These are phyloP conservation scores for Sula dactylatra DNA, from an alignment of 2,113 vertebrate genomes.

Conservation along the genomic window DNA sequence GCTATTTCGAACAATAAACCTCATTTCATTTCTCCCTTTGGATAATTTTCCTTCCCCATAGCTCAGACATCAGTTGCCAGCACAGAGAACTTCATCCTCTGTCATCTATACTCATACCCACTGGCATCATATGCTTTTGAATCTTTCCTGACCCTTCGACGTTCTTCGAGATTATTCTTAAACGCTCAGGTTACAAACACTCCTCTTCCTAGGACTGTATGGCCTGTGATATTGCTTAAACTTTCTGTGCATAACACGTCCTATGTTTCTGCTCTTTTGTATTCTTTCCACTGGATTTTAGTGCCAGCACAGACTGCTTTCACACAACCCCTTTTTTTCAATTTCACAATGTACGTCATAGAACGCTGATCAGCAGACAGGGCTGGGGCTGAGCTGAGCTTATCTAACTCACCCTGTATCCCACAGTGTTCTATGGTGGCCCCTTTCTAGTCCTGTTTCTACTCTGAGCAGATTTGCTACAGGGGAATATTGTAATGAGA, in stretches of 20 bases:
- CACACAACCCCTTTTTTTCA: neutral
- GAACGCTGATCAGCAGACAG: neutral
- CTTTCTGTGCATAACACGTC: neutral
- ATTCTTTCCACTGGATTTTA: neutral
- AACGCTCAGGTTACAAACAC: neutral
- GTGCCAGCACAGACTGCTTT: neutral
- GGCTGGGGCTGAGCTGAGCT: neutral
- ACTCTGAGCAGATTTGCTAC: neutral
- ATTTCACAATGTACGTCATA: neutral
- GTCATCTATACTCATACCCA: neutral
- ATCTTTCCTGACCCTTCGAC: neutral
- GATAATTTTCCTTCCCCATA: neutral
- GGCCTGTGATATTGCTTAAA: neutral
- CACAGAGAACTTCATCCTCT: neutral
- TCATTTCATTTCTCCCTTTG: neutral
- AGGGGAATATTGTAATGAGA: neutral
- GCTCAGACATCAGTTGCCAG: neutral
- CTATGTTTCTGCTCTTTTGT: neutral
- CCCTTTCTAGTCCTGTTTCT: neutral
- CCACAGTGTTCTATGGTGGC: neutral
- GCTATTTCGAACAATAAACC: neutral
- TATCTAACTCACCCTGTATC: neutral
- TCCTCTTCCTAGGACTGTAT: neutral
- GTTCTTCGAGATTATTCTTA: neutral
- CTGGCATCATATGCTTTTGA: neutral